A percentile compares a stretch with the other conserved stretches of the same genome.
phyloP scores from a whole-genome alignment of 2,888 invertebrate species.

The Cyrtodaria siliqua region DNA sequence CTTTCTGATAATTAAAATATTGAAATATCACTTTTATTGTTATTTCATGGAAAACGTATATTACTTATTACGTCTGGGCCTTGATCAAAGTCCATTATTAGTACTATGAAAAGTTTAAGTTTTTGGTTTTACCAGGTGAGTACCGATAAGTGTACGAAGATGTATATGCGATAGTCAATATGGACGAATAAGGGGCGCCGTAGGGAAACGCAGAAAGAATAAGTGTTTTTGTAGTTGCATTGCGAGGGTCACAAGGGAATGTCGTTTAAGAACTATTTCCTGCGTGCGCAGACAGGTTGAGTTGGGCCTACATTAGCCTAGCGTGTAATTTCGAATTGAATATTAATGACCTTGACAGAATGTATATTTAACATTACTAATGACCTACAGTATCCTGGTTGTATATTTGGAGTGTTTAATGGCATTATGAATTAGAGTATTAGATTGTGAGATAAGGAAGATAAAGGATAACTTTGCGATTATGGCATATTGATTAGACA shows the following conservation, averaged over 20 bases:
- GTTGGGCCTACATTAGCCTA: conserved; percentile 53
- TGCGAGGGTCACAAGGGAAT: conserved; percentile 61
- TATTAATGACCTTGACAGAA: conserved; percentile 41
- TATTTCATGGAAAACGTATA: too few relatives aligned
- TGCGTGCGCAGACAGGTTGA: conserved; percentile 71
- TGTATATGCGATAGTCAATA: conserved; percentile 60
- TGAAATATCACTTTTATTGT: too few relatives aligned
- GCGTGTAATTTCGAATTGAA: conserved; percentile 60
- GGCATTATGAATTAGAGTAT: too few relatives aligned
- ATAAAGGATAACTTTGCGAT: too few relatives aligned
- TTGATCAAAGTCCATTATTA: too few relatives aligned
- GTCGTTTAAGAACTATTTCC: conserved; percentile 73
- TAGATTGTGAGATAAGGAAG: too few relatives aligned
- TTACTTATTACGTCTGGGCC: too few relatives aligned
- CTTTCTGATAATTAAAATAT: too few relatives aligned
- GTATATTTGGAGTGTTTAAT: too few relatives aligned
- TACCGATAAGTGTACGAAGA: conserved; percentile 35
- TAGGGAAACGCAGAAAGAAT: conserved; percentile 49
- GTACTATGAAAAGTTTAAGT: conserved; percentile 31
- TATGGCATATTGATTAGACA: too few relatives aligned
- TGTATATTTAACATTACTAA: conserved; percentile 4
- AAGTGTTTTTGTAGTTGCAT: conserved; percentile 56
- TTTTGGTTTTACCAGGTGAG: conserved; percentile 33
- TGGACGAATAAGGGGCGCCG: conserved; percentile 53
- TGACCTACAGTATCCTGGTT: too few relatives aligned